phyloP scores from a whole-genome alignment of 2,797 vertebrate species.

The Spinus olivaceus region DNA sequence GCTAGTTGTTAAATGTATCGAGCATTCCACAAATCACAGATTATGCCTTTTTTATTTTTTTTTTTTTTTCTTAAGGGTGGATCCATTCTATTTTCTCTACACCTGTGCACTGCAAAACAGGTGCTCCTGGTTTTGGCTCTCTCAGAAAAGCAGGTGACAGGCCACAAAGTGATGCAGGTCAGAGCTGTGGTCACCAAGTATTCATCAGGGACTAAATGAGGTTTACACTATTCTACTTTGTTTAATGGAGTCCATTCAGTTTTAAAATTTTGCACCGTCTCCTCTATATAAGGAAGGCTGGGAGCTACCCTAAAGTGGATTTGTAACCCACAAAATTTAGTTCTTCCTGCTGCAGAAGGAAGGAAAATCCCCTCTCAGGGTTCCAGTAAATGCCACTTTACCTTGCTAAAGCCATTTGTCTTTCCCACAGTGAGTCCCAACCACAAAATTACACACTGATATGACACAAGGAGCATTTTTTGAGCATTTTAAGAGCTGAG shows the following conservation, averaged over 20 bases:
- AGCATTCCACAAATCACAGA: fast-evolving
- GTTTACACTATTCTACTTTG: neutral
- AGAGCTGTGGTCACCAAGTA: neutral
- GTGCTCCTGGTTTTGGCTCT: neutral
- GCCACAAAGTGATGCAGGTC: neutral
- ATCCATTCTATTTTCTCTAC: fast-evolving
- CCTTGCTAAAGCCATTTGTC: neutral
- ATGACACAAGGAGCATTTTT: neutral
- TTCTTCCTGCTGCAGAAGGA: neutral
- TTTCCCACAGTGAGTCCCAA: neutral
- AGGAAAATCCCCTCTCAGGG: neutral
- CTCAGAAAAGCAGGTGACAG: neutral
- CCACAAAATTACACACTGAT: neutral
- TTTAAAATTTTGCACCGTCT: neutral
- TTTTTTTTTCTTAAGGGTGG: neutral
- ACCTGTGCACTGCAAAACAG: no score
- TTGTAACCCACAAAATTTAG: neutral
- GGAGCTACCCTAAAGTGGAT: neutral
- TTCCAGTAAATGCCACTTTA: neutral
- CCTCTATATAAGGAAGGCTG: neutral
- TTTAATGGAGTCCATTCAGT: neutral
- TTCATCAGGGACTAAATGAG: neutral
- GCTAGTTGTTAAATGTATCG: neutral
- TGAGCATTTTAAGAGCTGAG: neutral
- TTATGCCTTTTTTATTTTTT: neutral